A percentile compares a stretch with the other conserved stretches of the same genome.
phyloP scores from a whole-genome alignment of 2,113 vertebrate genomes.

The Jacana jacana region DNA sequence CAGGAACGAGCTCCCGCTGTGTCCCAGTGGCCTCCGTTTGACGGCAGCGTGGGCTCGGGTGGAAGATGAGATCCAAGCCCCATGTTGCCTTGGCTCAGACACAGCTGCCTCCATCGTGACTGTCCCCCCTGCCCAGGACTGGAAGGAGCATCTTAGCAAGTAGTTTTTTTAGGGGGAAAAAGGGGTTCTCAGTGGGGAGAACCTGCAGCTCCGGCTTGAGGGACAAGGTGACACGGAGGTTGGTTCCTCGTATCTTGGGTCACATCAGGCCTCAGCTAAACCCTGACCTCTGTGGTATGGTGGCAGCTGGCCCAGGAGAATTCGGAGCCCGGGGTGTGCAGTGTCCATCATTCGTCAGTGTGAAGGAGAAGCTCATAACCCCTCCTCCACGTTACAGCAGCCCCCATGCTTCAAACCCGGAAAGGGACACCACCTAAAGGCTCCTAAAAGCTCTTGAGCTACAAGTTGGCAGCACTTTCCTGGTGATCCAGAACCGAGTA shows the following conservation, averaged over 20 bases:
- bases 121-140: neutral
- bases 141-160: neutral
- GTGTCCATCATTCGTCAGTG: accelerated
- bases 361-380: neutral
- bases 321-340: accelerated
- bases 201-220: neutral
- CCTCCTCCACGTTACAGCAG: accelerated
- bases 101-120: neutral
- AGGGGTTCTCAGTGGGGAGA: neutral
- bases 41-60: neutral
- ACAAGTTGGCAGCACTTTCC: neutral
- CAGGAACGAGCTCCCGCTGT: neutral
- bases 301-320: neutral
- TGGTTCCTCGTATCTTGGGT: accelerated
- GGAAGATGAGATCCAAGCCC: neutral
- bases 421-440: neutral
- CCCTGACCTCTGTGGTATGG: neutral
- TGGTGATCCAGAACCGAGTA: neutral
- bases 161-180: neutral
- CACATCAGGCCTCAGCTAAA: neutral
- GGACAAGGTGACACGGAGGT: neutral
- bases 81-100: neutral
- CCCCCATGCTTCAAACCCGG: neutral
- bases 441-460: neutral
- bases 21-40: neutral